Percentiles rank a stretch among this genome's conserved stretches.
phyloP scores from a whole-genome alignment of 1,140 invertebrate genomes.

The Laodelphax striatellus region DNA sequence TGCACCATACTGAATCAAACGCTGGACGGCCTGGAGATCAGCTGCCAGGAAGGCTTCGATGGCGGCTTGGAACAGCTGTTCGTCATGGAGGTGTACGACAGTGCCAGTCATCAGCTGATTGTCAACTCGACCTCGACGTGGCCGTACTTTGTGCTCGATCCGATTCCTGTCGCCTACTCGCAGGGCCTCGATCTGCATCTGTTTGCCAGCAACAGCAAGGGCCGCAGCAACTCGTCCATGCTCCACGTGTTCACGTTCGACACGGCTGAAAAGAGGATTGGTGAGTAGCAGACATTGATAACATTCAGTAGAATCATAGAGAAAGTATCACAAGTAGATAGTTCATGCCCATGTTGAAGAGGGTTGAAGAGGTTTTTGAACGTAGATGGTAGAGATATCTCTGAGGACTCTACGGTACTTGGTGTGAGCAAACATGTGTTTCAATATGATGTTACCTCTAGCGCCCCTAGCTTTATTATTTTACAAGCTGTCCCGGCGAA shows the following conservation, averaged over 20 bases:
- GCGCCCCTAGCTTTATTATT: too few species aligned
- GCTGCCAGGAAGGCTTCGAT: conserved; percentile 49
- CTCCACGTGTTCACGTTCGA: conserved; percentile 59
- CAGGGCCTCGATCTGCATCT: conserved; percentile 54
- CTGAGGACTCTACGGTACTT: too few species aligned
- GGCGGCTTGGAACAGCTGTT: conserved; percentile 63
- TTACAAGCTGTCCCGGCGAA: too few species aligned
- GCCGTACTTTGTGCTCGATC: conserved; percentile 49
- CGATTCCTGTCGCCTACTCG: conserved; percentile 48
- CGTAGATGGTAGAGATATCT: too few species aligned
- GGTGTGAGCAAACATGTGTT: too few species aligned
- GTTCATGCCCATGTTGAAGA: too few species aligned
- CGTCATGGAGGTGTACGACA: conserved; percentile 57
- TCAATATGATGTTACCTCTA: too few species aligned
- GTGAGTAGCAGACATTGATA: conserved; percentile 28
- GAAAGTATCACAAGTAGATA: too few species aligned
- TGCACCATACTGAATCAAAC: conserved; percentile 70
- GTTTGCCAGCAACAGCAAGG: conserved; percentile 59
- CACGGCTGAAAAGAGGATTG: conserved; percentile 63
- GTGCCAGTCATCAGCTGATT: conserved; percentile 36
- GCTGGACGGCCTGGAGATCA: conserved; percentile 52
- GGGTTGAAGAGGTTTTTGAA: too few species aligned
- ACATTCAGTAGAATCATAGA: too few species aligned
- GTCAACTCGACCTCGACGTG: conserved; percentile 44
- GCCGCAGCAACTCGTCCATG: conserved; percentile 48